Evolutionary conservation across 2,888 invertebrate genomes (phyloP), one percentile per base, ranked within the genome.

Genomic region (Cephus pygmeus): DNA sequence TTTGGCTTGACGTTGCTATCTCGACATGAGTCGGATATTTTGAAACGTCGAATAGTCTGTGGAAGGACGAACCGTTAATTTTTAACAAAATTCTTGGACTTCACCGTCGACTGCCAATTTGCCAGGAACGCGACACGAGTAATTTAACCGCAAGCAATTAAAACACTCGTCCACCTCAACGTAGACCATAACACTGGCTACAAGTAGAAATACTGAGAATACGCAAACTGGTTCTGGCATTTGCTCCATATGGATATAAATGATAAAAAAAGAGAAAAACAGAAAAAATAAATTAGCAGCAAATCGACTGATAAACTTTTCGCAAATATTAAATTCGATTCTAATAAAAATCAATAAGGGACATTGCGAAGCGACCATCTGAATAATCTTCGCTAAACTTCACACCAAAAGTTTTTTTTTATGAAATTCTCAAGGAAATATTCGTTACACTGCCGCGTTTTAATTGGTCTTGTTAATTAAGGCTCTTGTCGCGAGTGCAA

Each of bases 401-500:
- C 9, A 9, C 56, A 15, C 6, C 0, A 2, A 23, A 23, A 23
- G 6, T 56, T 34, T n/a, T 11, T 36, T 33, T 35, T 36, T 23
- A 74, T 74, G 35, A 36, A 23, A 74, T 36, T 34, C 36, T 35
- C 36, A 35, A 74, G 36, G 23, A 74, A 74, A 69, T 77, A 83
- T 83, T 81, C 80, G 82, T 80, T 76, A 75, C 73, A 75, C 73
- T 75, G 80, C 73, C 81, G 81, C 80, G 75, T 82, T 84, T 85
- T 85, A 85, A 84, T 85, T 85, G 83, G 81, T 83, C 81, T 69
- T 80, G 80, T 81, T 87, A 86, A 87, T 87, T 84, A 84, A 87
- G 80, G 77, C 77, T 81, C 81, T 79, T 82, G 77, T 79, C 77
- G 56, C 76, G 78, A 34, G 74, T 33, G 34, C 73, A 34, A 56